These are phyloP conservation scores for Lycocerus yunnanus DNA, from an alignment of 2,888 invertebrate genomes.

Conservation along the genomic window DNA sequence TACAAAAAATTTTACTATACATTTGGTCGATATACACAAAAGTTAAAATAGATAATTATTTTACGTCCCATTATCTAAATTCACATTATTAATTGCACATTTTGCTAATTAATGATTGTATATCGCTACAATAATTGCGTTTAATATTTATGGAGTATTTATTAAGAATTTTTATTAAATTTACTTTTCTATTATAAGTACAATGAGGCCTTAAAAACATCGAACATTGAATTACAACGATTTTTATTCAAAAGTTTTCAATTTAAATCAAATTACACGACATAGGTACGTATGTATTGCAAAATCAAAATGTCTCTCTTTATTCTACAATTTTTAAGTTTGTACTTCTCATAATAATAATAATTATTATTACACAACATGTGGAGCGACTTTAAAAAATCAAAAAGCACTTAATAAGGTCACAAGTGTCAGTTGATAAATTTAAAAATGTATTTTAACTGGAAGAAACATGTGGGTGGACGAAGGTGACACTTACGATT, in stretches of 20 bases:
- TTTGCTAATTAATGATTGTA: constrained; percentile 36
- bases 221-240: constrained; percentile 27
- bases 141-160: constrained; percentile 17
- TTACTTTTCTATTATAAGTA: constrained; percentile 7
- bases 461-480: not conserved
- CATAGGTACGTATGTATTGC: not conserved
- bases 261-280: not conserved
- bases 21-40: constrained; percentile 23
- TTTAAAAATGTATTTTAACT: not conserved
- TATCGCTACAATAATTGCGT: constrained; percentile 34
- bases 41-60: constrained; percentile 21
- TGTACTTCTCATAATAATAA: not conserved
- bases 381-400: not conserved
- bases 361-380: not conserved
- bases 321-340: not conserved
- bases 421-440: not conserved
- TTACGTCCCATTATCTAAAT: constrained; percentile 28
- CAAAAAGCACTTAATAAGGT: not conserved
- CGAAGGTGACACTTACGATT: not conserved
- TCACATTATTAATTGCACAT: constrained; percentile 30
- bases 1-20: constrained; percentile 20
- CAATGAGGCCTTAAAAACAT: constrained; percentile 28
- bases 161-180: not conserved
- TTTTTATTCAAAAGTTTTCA: constrained; percentile 11
- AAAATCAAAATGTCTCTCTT: not conserved